phyloP scores from a whole-genome alignment of 1,140 invertebrate genomes.

The Amyelois transitella region DNA sequence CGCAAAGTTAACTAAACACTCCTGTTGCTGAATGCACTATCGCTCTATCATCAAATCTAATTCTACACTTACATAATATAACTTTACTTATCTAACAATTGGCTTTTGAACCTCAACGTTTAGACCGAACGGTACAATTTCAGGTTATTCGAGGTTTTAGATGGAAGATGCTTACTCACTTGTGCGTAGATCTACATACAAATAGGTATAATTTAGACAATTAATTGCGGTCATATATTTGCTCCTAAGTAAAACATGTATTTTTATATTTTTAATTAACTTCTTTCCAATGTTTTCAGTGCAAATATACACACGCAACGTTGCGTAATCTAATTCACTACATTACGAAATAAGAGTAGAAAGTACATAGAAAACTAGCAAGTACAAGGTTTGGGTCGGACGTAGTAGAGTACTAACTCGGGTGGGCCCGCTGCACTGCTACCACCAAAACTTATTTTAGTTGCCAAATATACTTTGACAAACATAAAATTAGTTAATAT shows the following conservation, averaged over 20 bases:
- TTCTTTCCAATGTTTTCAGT: neutral
- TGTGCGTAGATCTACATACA: conserved; percentile 48
- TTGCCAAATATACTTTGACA: neutral
- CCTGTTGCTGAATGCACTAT: conserved; percentile 18
- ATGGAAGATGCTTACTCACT: conserved; percentile 44
- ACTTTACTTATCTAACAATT: conserved; percentile 59
- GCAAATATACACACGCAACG: conserved; percentile 18
- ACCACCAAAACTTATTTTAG: conserved; percentile 4
- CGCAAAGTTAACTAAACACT: neutral
- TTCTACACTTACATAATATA: conserved; percentile 56
- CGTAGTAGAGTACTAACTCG: conserved; percentile 23
- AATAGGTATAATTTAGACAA: conserved; percentile 26
- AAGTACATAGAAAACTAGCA: conserved; percentile 52
- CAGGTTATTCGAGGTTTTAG: conserved; percentile 20
- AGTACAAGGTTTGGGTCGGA: conserved; percentile 25
- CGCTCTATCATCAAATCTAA: conserved; percentile 44
- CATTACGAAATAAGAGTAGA: conserved; percentile 35
- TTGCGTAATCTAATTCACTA: conserved; percentile 28
- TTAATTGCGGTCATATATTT: conserved; percentile 16
- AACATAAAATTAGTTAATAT: neutral
- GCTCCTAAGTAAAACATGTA: neutral
- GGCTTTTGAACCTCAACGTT: conserved; percentile 40
- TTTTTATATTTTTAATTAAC: neutral
- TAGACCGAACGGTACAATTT: conserved; percentile 22
- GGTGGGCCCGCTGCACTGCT: conserved; percentile 24